These are phyloP conservation scores for Tenualosa thibaudeaui DNA, from an alignment of 2,797 vertebrate genomes.

Conservation along the genomic window DNA sequence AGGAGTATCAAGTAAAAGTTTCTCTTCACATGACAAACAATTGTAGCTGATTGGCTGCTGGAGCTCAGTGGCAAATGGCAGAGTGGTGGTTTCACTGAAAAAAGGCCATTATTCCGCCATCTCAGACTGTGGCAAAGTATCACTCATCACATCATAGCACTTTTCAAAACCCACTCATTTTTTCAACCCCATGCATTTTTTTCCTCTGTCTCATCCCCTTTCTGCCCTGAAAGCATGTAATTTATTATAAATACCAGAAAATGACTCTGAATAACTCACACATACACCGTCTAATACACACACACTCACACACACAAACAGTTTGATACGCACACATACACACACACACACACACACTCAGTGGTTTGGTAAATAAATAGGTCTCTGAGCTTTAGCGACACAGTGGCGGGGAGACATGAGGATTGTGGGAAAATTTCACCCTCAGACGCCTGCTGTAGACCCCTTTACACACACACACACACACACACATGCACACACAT, in stretches of 20 bases:
- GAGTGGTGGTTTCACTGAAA: background rate
- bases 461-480: conserved; percentile 62
- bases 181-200: conserved; percentile 2
- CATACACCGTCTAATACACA: conserved; percentile 17
- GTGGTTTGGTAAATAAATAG: conserved; percentile 36
- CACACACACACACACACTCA: background rate
- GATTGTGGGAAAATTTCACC: conserved; percentile 58
- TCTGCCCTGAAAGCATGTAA: conserved; percentile 51
- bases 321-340: background rate
- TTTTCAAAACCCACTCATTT: background rate
- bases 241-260: conserved; percentile 63
- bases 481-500: conserved; percentile 1
- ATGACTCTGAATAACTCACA: conserved; percentile 42
- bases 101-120: conserved; percentile 3
- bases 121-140: conserved; percentile 10
- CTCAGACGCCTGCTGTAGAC: conserved; percentile 73
- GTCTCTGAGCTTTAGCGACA: conserved; percentile 43
- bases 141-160: conserved; percentile 16
- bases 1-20: background rate
- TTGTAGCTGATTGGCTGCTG: background rate
- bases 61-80: background rate
- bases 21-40: background rate
- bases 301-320: background rate
- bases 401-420: conserved; percentile 59
- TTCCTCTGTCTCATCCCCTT: background rate